Evolutionary conservation across 2,797 vertebrate genomes (phyloP).

Genomic region (Scyliorhinus canicula): DNA sequence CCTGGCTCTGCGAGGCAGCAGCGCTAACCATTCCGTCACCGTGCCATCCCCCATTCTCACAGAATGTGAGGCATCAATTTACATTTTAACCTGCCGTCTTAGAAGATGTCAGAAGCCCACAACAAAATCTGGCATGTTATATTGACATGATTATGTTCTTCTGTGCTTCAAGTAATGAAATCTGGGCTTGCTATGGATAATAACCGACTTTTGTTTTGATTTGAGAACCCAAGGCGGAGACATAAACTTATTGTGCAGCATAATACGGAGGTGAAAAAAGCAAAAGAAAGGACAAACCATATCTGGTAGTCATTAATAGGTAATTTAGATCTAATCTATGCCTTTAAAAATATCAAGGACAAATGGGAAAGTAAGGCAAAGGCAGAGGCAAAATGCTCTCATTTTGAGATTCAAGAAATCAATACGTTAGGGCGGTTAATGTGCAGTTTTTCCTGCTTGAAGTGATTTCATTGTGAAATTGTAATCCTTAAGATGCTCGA

Average conservation of each 20-base stretch:
- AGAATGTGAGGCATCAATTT: neutral
- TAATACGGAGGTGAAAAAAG: neutral
- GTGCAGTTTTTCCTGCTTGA: conserved; percentile 40
- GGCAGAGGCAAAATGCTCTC: neutral
- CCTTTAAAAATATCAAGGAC: neutral
- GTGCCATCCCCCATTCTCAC: too few relatives aligned
- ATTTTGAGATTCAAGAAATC: neutral
- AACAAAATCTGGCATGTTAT: neutral
- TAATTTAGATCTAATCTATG: neutral
- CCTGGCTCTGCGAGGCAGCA: too few relatives aligned
- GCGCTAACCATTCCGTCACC: too few relatives aligned
- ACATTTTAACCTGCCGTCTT: neutral
- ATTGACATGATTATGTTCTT: neutral
- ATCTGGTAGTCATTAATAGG: neutral
- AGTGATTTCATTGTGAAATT: conserved; percentile 40
- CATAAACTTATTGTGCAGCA: neutral
- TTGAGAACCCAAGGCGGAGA: neutral
- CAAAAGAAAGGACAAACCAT: neutral
- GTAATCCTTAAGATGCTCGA: conserved; percentile 50
- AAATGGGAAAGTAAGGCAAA: neutral
- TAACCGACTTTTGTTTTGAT: neutral
- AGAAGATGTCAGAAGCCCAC: neutral
- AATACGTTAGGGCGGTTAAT: neutral
- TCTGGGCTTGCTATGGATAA: neutral
- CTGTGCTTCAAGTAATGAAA: neutral